Evolutionary conservation across 2,888 invertebrate genomes (phyloP), one percentile per base, ranked within the genome.

Genomic region (Drosophila paranaensis): DNA sequence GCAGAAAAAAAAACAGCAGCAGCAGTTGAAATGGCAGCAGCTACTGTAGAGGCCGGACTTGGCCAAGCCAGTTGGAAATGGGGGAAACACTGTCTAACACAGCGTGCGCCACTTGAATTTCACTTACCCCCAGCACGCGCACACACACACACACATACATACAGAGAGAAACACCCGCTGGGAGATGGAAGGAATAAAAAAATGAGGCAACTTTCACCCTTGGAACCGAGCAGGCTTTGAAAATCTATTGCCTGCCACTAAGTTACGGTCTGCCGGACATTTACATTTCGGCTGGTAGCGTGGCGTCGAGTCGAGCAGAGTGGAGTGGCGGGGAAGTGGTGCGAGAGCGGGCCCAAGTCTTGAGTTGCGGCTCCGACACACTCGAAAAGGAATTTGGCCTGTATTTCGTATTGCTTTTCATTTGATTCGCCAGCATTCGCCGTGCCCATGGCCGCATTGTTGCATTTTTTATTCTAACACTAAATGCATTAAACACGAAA

Each of bases 221-320:
- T 53, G 56, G 51, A 60, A 46, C 55, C 16, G 42, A 43, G 64
- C 70, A 45, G 48, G 56, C 75, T 60, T 45, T 66, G 71, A 64
- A 71, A 87, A 89, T 87, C 88, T 87, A 89, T 89, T 88, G 90
- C 86, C 81, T 85, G 82, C 90, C 90, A 89, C 88, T 90, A 88
- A 88, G 89, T 84, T 90, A 84, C 89, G 89, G 89, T 90, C 90
- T 87, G 88, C 90, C 89, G 89, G 84, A 87, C 88, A 90, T 90
- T 88, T 89, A 90, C 90, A 90, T 90, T 88, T 82, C 66, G 85
- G 73, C 71, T 79, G 66, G 65, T 54, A 20, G 37, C 8, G 51
- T 4, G 37, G 37, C 20, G 16, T 46, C 16, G 20, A 20, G 20
- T 20, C 20, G 20, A 20, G 20, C 3, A 5, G 25, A 10, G n/a